Evolutionary conservation across 2,888 invertebrate species (phyloP), one percentile per base, ranked within the genome.

Genomic region (Tenthredo notha): DNA sequence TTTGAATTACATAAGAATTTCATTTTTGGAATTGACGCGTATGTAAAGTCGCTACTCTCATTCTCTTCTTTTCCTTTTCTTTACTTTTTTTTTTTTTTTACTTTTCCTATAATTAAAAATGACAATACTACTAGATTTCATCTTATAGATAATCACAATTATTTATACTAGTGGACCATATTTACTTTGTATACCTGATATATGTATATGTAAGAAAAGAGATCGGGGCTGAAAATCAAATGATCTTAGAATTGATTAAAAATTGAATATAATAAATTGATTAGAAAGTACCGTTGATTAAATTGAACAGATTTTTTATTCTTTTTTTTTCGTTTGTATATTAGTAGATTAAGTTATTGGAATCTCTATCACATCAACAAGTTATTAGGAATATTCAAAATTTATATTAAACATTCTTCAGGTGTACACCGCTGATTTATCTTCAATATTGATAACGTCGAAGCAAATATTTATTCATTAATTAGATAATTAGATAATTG

Each of bases 11-110:
- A 70, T 37, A n/a, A 70, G 37, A 18, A 58, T 21, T 33, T 67
- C 37, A 37, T 33, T 18, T 67, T 37, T 80, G 40, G 61, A 80
- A 80, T 80, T 80, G 80, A 80, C 77, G 29, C 61, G 40, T 61
- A 40, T 80, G 40, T 50, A 54, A 25, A 47, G 54, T 77, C 29
- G 77, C 50, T 77, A 77, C 18, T 77, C 50, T 77, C 50, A 33
- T 15, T 67, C 33, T 18, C 37, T 70, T 33, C 18, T 18, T 5
- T 6, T 70, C 2, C 18, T 18, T 6, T 33, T 37, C 2, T 29
- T 2, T 29, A 2, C 29, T 29, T 29, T 2, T 29, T 29, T 2
- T 29, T 29, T 2, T 29, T 29, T 2, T 29, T 29, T 2, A 2
- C 6, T 18, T 33, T 18, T 70, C 37, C 9, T 33, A 33, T 70